Base-by-base conservation (phyloP, 2,797 vertebrate genomes). In the Halcyon smyrnensis region DNA sequence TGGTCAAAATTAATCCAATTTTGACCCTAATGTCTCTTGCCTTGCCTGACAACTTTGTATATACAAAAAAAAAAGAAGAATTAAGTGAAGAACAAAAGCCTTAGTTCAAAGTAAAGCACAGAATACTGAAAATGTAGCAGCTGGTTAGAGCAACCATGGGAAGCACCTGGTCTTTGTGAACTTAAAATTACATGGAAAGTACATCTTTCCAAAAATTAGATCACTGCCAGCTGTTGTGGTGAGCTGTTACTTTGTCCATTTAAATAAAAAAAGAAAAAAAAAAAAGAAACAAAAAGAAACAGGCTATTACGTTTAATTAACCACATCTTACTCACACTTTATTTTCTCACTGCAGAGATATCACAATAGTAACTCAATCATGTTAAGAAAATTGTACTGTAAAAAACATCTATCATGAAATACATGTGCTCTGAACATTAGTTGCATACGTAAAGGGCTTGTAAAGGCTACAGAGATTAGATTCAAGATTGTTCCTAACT, bases 131-230 rank as follows among this genome's bases (percentile, higher is more conserved):
- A 17, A 46, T 20, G 8, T 60, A 70, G 39, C 84, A 93, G 83
- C n/a, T 37, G 20, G 45, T 78, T 85, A 64, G 37, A 85, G 30
- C 32, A 94, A 46, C 19, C 54, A 75, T 5, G 15, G 50, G 64
- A 87, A 96, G 68, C 75, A 94, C 83, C 57, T 93, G 95, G 60
- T 75, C 28, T 78, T 64, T 83, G 37, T 87, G 76, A 93, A 91
- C 17, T 87, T 65, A 91, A 89, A 93, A 84, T 68, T 64, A 39
- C 28, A 37, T 45, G 62, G 82, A 91, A 95, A 95, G 92, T 45
- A 46, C 41, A 68, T 87, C 87, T 87, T 79, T 56, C 41, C 34
- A 94, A 94, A 92, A 86, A 65, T 62, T 36, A 89, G 50, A 89
- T 27, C 15, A 30, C 12, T 71, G 69, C 46, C 75, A 91, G 41